Evolutionary conservation across 2,888 invertebrate genomes (phyloP).

Genomic region (Drosophila heteroneura): DNA sequence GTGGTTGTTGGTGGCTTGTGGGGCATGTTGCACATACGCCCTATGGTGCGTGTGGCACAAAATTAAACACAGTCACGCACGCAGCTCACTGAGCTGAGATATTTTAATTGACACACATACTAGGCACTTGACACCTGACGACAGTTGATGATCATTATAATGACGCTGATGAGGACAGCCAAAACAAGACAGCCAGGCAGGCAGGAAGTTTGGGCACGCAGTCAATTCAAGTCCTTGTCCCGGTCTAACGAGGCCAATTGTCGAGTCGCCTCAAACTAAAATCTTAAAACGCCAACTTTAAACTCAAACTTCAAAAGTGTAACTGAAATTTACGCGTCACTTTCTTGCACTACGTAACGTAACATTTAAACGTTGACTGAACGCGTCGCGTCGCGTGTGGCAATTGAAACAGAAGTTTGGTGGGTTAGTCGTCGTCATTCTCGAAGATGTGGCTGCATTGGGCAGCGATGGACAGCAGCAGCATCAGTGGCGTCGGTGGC

Average conservation of each 20-base stretch:
- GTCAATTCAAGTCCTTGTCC: conserved; percentile 10
- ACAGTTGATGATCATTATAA: conserved; percentile 39
- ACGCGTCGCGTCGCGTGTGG: conserved; percentile 59
- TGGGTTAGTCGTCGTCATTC: conserved; percentile 48
- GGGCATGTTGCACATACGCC: conserved; percentile 49
- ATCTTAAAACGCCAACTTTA: conserved; percentile 25
- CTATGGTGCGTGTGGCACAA: conserved; percentile 47
- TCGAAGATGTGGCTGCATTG: conserved; percentile 23
- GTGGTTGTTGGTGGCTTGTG: conserved; percentile 5
- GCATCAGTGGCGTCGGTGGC: neutral
- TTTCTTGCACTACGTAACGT: conserved; percentile 62
- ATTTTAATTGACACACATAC: conserved; percentile 77
- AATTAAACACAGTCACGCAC: conserved; percentile 73
- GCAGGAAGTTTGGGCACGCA: conserved; percentile 3
- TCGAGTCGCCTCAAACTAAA: conserved; percentile 2
- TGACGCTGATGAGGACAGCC: conserved; percentile 25
- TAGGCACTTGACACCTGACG: conserved; percentile 67
- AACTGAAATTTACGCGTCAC: conserved; percentile 43
- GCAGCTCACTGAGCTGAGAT: conserved; percentile 68
- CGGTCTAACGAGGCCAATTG: conserved; percentile 12
- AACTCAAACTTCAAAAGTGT: conserved; percentile 17
- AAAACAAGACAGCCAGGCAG: neutral
- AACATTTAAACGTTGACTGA: conserved; percentile 62
- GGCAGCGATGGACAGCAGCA: conserved; percentile 2
- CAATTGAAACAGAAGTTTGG: conserved; percentile 51